Conservation (phyloP, 2,797 vertebrate species). For the Ceyx erithaca region DNA sequence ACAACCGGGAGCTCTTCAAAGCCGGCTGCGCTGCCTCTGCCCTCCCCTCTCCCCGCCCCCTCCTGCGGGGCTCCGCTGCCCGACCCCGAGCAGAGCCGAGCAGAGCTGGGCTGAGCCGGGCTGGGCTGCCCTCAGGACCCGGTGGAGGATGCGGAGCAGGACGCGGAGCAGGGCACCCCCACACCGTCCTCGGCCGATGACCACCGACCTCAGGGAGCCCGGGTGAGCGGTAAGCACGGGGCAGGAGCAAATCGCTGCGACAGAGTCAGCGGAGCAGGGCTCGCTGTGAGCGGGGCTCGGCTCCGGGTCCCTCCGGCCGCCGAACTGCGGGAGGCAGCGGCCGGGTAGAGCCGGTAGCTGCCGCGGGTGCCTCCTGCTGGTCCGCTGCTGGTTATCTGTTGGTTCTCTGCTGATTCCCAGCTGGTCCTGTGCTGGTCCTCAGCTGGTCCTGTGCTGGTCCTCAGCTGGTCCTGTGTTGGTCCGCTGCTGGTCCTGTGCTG, state of each 20-base stretch:
- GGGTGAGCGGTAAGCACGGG: background rate
- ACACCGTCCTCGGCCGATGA: too few species aligned
- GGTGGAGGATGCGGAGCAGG: background rate
- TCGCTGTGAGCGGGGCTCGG: too few species aligned
- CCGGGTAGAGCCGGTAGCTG: background rate
- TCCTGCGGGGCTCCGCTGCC: background rate
- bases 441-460: too few species aligned
- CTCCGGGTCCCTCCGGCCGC: background rate
- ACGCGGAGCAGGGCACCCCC: too few species aligned
- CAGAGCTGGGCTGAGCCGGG: too few species aligned
- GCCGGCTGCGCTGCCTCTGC: fast-evolving
- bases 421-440: too few species aligned
- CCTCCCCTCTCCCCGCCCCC: background rate
- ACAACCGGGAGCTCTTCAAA: fast-evolving
- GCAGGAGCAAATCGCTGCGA: background rate
- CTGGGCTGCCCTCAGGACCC: too few species aligned
- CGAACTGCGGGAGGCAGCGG: too few species aligned
- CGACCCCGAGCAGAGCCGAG: too few species aligned
- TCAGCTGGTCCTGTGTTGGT: too few species aligned
- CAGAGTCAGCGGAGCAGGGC: background rate
- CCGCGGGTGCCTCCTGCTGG: background rate
- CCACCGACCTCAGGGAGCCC: background rate
- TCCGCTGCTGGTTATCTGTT: background rate
- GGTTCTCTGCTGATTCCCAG: too few species aligned
- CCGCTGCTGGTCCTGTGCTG: too few species aligned